Base-by-base conservation (phyloP, 2,113 vertebrate genomes). In the Spilogale gracilis region DNA sequence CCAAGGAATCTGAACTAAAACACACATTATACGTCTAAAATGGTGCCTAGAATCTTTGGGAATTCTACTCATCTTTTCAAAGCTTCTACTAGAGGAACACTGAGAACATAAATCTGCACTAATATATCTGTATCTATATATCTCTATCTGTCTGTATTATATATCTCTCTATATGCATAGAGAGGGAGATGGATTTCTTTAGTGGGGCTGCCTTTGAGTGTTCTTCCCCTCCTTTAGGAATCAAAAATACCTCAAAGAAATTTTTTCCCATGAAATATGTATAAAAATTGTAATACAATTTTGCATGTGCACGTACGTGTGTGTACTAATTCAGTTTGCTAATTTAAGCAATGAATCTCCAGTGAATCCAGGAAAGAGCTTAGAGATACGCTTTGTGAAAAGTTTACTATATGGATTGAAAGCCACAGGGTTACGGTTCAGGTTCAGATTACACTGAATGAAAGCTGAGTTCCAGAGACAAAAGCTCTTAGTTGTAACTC, bases 401-500 rank as follows among this genome's bases (percentile, higher is more conserved):
- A 84, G 63, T 93, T 95, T 94, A 90, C 80, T 97, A n/a, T 61
- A n/a, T 12, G 69, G 54, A 38, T 56, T 32, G 61, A 96, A 95
- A 97, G 65, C 79, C 89, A 11, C 63, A 50, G 60, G 56, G 85
- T n/a, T 52, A 30, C 73, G 73, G 63, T 69, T 96, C 87, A 61
- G 73, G 63, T 69, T 96, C 87, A 61, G 38, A 50, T 97, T 86
- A 86, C 7, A 0, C 43, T 0, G 11, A 89, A 43, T n/a, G 74
- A 76, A 74, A 89, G 65, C 63, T 88, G 74, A 21, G 50, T 91
- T 67, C 67, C 43, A 58, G 90, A 96, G 83, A 76, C 80, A 65
- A 78, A 97, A 87, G 94, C 94, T 92, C 89, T 97, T 95, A 96
- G 88, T 89, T 83, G 17, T 60, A 76, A 85, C 71, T 76, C 48